Evolutionary conservation across 1,140 invertebrate species (phyloP).

Genomic region (Hydropsyche tenuis): DNA sequence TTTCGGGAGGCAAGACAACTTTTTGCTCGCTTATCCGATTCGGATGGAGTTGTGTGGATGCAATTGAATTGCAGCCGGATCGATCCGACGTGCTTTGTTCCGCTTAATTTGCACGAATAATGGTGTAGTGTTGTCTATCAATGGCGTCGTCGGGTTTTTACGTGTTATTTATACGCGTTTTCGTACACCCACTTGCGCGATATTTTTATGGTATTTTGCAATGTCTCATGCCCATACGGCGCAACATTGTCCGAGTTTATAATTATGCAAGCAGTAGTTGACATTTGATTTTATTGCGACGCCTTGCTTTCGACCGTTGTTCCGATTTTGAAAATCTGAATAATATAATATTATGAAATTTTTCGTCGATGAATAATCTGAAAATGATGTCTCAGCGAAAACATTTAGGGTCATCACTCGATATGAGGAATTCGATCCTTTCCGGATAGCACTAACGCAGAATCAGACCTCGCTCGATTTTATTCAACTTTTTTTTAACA

Average conservation of each 20-base stretch:
- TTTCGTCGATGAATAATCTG: no score
- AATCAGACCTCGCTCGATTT: no score
- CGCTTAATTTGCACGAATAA: neutral
- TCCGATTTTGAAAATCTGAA: no score
- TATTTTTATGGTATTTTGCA: slow-evolving; percentile 14
- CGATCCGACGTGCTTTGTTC: neutral
- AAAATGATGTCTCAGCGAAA: no score
- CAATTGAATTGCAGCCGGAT: neutral
- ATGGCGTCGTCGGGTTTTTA: slow-evolving; percentile 7
- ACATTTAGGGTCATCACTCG: no score
- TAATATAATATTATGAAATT: no score
- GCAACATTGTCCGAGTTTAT: no score
- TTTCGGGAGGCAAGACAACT: slow-evolving; percentile 6
- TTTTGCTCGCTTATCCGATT: slow-evolving; percentile 11
- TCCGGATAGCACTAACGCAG: neutral
- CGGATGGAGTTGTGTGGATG: neutral
- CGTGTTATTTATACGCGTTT: neutral
- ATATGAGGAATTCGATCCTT: slow-evolving; percentile 1
- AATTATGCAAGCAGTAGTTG: no score
- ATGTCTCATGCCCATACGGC: no score
- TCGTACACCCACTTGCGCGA: neutral
- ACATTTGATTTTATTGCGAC: no score
- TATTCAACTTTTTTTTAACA: neutral
- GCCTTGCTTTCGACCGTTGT: no score
- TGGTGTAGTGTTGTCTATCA: slow-evolving; percentile 5